Percentiles rank a stretch among this genome's conserved stretches.
Evolutionary conservation across 2,113 vertebrate genomes (phyloP).

Genomic region (Coregonus clupeaformis): DNA sequence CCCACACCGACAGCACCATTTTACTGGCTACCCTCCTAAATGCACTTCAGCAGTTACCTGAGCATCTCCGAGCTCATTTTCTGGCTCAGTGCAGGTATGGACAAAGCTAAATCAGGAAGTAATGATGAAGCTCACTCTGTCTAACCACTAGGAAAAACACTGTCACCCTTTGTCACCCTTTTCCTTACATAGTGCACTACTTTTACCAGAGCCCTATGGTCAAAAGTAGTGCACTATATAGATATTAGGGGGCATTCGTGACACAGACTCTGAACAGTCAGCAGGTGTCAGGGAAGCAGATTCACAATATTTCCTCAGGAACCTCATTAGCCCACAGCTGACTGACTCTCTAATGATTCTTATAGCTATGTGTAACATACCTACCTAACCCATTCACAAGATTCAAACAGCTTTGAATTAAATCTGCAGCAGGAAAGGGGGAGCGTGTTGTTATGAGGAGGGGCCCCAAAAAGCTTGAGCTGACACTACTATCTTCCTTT

Average conservation of each 20-base stretch:
- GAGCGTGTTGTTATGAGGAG: too few relatives aligned
- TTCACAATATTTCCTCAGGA: constrained; percentile 24
- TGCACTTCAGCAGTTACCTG: constrained; percentile 33
- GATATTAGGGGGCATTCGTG: too few relatives aligned
- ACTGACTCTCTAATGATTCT: constrained; percentile 26
- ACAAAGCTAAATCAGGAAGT: constrained; percentile 41
- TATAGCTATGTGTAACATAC: too few relatives aligned
- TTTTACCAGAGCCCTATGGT: too few relatives aligned
- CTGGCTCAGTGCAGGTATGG: constrained; percentile 36
- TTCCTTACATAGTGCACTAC: too few relatives aligned
- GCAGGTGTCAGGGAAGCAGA: constrained; percentile 15
- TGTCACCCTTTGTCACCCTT: too few relatives aligned
- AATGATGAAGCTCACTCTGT: constrained; percentile 26
- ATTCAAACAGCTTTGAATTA: too few relatives aligned
- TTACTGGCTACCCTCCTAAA: constrained; percentile 21
- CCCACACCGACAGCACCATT: neutral
- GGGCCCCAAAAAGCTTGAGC: too few relatives aligned
- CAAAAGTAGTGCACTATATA: too few relatives aligned
- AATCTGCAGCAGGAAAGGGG: too few relatives aligned
- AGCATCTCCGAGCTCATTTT: constrained; percentile 51
- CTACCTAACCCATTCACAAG: too few relatives aligned
- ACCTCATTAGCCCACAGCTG: constrained; percentile 51
- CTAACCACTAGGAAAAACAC: constrained; percentile 10
- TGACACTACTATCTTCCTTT: too few relatives aligned
- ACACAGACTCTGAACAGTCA: constrained; percentile 18